A percentile compares a stretch with the other conserved stretches of the same genome.
Conservation (phyloP, 2,113 vertebrate species). For the Lethenteron reissneri region DNA sequence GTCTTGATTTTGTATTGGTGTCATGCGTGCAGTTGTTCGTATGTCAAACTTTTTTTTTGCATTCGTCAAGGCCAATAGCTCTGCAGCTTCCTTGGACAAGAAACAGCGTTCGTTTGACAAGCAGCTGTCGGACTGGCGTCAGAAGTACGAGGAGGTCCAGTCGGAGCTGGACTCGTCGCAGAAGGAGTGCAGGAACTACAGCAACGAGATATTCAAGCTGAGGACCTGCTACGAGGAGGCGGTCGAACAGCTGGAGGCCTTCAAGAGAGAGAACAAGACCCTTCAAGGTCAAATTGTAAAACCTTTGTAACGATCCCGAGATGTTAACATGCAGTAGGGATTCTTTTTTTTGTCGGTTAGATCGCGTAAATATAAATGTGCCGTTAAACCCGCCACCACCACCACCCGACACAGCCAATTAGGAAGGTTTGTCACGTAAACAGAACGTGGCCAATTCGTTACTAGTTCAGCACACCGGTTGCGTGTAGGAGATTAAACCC, state of each 20-base stretch:
- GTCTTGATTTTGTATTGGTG: no score
- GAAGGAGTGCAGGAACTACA: conserved; percentile 26
- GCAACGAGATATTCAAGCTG: conserved; percentile 30
- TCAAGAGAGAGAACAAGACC: conserved; percentile 27
- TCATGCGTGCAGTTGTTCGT: no score
- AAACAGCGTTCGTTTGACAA: conserved; percentile 29
- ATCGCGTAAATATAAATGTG: no score
- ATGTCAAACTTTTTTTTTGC: no score
- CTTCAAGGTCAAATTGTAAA: conserved; percentile 17
- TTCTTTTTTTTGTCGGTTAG: no score
- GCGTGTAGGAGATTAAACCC: no score
- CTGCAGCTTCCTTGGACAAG: conserved; percentile 30
- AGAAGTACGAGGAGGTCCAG: conserved; percentile 27
- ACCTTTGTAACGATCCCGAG: background rate
- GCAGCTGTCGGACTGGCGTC: conserved; percentile 26
- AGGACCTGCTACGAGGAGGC: conserved; percentile 23
- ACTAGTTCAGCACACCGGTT: no score
- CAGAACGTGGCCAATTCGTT: no score
- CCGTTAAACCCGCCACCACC: no score
- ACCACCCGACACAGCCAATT: no score
- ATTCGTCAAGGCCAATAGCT: conserved; percentile 22
- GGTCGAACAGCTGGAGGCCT: conserved; percentile 21
- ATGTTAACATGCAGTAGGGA: no score
- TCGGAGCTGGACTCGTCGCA: conserved; percentile 26
- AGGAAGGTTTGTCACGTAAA: no score